Conservation (phyloP, 1,140 invertebrate genomes). For the Hylaeus anthracinus region DNA sequence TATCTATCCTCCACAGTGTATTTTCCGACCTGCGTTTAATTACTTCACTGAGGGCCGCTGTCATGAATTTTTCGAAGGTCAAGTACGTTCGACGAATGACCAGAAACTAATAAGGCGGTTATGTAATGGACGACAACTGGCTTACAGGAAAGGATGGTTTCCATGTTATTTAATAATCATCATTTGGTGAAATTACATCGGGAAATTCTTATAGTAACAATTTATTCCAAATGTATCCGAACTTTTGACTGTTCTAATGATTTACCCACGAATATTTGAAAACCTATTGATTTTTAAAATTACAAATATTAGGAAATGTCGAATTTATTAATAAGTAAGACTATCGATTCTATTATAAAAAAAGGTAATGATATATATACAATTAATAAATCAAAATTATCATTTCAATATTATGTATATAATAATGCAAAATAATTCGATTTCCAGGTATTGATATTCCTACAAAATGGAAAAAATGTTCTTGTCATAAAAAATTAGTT, state of each 20-base stretch:
- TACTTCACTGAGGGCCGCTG: constrained; percentile 15
- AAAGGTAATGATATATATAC: no score
- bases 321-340: no score
- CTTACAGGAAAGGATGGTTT: background rate
- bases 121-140: constrained; percentile 14
- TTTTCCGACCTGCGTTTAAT: constrained; percentile 21
- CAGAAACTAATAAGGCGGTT: constrained; percentile 11
- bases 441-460: no score
- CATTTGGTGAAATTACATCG: no score
- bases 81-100: constrained; percentile 33
- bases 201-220: background rate
- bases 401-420: no score
- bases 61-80: constrained; percentile 49
- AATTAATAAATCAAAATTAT: no score
- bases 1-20: constrained; percentile 39
- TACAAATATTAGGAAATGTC: no score
- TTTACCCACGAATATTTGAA: background rate
- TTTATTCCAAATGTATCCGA: background rate
- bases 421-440: no score
- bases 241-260: background rate
- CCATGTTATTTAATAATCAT: background rate
- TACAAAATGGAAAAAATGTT: no score
- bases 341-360: no score
- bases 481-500: background rate
- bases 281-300: no score